Conservation (phyloP, 2,888 invertebrate species). For the Rhingia campestris region DNA sequence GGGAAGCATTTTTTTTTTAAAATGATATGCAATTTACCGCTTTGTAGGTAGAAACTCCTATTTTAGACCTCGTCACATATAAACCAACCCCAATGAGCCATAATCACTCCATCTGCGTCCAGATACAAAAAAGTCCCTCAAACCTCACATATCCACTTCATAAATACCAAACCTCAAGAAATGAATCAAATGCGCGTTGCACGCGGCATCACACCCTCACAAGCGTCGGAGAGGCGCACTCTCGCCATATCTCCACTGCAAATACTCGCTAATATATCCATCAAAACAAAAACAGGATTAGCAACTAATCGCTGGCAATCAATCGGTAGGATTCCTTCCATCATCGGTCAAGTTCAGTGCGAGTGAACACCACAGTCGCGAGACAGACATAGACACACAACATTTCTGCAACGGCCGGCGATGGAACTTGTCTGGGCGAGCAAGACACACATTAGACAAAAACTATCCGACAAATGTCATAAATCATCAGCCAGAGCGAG, state of each 20-base stretch:
- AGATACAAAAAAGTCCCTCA: conserved; percentile 25
- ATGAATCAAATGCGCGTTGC: conserved; percentile 62
- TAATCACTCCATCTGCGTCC: conserved; percentile 34
- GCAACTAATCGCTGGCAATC: conserved; percentile 73
- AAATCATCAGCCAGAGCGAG: conserved; percentile 59
- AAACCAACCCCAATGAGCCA: conserved; percentile 39
- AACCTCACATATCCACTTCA: conserved; percentile 66
- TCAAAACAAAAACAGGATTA: conserved; percentile 74
- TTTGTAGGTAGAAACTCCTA: conserved; percentile 36
- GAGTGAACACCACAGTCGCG: conserved; percentile 9
- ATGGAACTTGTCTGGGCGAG: conserved; percentile 35
- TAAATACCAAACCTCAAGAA: conserved; percentile 52
- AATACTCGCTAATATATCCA: conserved; percentile 72
- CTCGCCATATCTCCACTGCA: conserved; percentile 44
- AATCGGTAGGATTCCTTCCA: conserved; percentile 68
- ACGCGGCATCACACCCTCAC: conserved; percentile 29
- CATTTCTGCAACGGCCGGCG: conserved; percentile 13
- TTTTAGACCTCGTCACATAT: conserved; percentile 28
- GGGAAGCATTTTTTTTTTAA: conserved; percentile 40
- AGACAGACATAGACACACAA: not conserved
- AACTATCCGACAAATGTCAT: conserved; percentile 71
- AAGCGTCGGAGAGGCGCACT: conserved; percentile 34
- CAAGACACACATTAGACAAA: conserved; percentile 70
- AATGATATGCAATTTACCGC: conserved; percentile 61
- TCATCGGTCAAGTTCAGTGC: conserved; percentile 55